These are phyloP conservation scores for Gallinago jamesoni DNA, from an alignment of 2,113 vertebrate species.

Conservation along the genomic window DNA sequence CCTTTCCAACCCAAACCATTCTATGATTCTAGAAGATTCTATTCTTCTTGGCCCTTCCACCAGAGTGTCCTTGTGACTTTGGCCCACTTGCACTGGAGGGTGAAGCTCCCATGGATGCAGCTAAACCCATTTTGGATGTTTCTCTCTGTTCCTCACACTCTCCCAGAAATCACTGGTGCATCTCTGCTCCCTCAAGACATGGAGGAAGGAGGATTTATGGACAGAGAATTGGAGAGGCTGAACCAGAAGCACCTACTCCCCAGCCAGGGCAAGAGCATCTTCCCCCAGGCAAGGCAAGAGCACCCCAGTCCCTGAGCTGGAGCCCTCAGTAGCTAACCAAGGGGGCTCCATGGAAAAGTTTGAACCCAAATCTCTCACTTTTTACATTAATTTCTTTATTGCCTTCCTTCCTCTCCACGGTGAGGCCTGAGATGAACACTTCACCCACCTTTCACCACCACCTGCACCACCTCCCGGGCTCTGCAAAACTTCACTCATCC, in stretches of 20 bases:
- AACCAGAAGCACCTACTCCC: neutral
- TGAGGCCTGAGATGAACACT: neutral
- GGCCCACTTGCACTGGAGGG: neutral
- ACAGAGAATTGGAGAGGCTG: neutral
- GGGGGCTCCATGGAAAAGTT: rapidly evolving
- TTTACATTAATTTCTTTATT: neutral
- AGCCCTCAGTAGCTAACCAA: neutral
- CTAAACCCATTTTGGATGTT: neutral
- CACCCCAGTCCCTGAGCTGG: neutral
- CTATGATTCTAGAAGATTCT: too few relatives aligned
- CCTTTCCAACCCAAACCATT: too few relatives aligned
- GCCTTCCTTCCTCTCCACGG: neutral
- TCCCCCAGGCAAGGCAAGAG: neutral
- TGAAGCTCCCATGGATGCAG: neutral
- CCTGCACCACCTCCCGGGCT: neutral
- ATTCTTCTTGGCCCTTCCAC: neutral
- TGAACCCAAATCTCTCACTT: neutral
- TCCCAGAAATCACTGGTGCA: neutral
- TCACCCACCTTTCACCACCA: neutral
- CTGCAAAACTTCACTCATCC: neutral
- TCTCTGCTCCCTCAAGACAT: neutral
- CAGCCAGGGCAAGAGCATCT: neutral
- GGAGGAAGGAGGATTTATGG: neutral
- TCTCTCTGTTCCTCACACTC: neutral
- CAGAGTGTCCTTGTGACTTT: neutral